phyloP scores from a whole-genome alignment of 2,888 invertebrate genomes.

The Dilophus febrilis region DNA sequence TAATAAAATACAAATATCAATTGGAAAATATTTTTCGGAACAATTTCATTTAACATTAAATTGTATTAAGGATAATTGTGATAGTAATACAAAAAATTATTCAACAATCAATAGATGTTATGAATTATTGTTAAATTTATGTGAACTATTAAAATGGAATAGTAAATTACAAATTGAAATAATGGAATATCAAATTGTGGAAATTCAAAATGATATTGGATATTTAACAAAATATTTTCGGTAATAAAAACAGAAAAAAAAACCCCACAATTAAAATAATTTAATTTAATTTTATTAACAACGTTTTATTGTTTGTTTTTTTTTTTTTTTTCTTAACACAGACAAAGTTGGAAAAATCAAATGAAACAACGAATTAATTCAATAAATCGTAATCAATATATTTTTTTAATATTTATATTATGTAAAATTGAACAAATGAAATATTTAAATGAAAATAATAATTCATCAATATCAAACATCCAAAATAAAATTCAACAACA shows the following conservation, averaged over 20 bases:
- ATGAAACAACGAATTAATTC: no score
- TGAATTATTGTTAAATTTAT: background rate
- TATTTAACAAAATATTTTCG: background rate
- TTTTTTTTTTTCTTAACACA: no score
- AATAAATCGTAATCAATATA: no score
- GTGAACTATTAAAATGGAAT: background rate
- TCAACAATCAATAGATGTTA: background rate
- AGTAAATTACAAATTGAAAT: background rate
- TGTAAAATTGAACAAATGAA: conserved; percentile 3
- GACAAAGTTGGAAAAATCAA: no score
- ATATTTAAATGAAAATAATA: no score
- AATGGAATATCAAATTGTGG: background rate
- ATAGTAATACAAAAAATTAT: background rate
- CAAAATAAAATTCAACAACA: no score
- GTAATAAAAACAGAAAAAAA: background rate
- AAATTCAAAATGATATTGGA: background rate
- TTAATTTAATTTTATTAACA: background rate
- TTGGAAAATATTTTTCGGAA: background rate
- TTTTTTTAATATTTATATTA: no score
- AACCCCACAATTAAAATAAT: background rate
- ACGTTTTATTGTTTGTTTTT: no score
- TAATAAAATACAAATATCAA: background rate
- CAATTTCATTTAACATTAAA: background rate
- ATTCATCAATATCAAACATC: no score
- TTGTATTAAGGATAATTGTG: background rate